Conservation (phyloP, 2,113 vertebrate species). For the Phalacrocorax pelagicus region DNA sequence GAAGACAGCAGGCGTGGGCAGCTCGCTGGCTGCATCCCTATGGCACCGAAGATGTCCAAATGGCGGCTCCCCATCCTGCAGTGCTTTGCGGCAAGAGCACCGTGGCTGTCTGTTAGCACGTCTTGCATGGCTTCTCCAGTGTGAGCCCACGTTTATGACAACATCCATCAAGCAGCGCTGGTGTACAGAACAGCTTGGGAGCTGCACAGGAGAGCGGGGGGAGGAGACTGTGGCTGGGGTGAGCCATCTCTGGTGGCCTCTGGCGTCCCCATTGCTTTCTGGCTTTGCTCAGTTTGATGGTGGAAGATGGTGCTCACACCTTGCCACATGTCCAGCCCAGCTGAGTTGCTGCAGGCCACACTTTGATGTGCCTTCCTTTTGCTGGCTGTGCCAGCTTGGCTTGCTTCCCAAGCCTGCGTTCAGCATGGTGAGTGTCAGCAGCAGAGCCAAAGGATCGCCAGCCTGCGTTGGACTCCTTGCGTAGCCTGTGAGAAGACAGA, state of each 20-base stretch:
- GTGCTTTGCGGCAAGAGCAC: background rate
- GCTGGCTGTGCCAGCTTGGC: background rate
- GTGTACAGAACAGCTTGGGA: rapidly evolving
- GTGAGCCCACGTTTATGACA: background rate
- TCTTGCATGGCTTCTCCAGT: background rate
- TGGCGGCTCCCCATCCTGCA: background rate
- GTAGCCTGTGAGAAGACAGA: background rate
- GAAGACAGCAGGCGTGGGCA: background rate
- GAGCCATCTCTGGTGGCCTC: background rate
- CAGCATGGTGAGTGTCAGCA: background rate
- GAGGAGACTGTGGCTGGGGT: background rate
- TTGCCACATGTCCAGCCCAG: background rate
- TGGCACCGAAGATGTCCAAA: rapidly evolving
- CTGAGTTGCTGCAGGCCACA: background rate
- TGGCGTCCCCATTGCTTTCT: background rate
- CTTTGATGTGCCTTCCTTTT: background rate
- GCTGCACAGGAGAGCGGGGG: rapidly evolving
- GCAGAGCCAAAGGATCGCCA: background rate
- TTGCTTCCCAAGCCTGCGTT: background rate
- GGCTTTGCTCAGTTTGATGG: background rate
- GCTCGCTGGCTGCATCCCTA: rapidly evolving
- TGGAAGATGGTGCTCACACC: background rate
- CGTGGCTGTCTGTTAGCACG: background rate
- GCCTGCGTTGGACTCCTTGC: background rate
- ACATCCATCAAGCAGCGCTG: background rate